Evolutionary conservation across 2,797 vertebrate genomes (phyloP).

Genomic region (Chaetophractus vellerosus): DNA sequence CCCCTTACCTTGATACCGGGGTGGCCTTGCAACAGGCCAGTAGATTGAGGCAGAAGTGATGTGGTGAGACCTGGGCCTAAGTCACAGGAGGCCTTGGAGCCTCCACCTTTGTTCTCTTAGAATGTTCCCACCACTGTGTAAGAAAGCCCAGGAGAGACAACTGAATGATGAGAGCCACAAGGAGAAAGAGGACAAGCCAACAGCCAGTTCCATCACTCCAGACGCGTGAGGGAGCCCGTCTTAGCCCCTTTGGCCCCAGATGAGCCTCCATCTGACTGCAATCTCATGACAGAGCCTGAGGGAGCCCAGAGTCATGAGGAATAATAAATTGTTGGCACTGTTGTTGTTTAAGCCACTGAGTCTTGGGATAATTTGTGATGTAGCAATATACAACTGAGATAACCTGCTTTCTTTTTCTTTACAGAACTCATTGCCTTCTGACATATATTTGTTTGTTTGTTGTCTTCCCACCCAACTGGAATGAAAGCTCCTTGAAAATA

Average conservation of each 20-base stretch:
- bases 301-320: not conserved
- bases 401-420: not conserved
- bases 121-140: too few species aligned
- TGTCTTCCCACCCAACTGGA: slow-evolving; percentile 29
- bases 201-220: not conserved
- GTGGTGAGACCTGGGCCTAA: not conserved
- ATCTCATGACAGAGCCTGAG: not conserved
- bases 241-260: too few species aligned
- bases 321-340: not conserved
- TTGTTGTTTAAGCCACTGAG: not conserved
- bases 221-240: not conserved
- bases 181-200: not conserved
- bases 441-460: not conserved
- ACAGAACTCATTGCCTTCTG: not conserved
- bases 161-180: not conserved
- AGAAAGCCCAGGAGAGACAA: not conserved
- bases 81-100: not conserved
- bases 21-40: not conserved
- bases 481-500: not conserved
- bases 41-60: not conserved
- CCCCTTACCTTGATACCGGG: not conserved
- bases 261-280: not conserved
- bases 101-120: not conserved
- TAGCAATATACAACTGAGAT: not conserved
- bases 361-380: not conserved